Base-by-base conservation (phyloP, 2,888 invertebrate species). In the Pammene aurita region DNA sequence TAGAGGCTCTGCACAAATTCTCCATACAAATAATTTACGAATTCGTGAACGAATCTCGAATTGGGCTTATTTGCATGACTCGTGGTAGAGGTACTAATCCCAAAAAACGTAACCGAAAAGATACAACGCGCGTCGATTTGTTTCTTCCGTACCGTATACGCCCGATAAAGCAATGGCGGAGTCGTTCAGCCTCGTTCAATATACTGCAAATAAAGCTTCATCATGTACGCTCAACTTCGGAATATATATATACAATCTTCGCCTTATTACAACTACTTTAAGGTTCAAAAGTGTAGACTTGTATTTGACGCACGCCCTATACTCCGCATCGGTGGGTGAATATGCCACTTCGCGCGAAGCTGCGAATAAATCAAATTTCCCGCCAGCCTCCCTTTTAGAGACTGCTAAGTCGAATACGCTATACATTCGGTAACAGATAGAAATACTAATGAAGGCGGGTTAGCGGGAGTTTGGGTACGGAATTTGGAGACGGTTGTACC, bases 301-400 rank as follows among this genome's bases (percentile, higher is more conserved):
- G 13, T n/a, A n/a, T 54, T 54, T 34, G 54, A n/a, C 5, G 34
- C 54, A 7, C 13, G 52, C 78, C 80, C 83, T 82, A 88, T 87
- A 87, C 84, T 83, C 83, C 83, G 78, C 80, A 81, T 85, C 84
- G 82, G 80, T 80, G 79, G 80, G 76, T 80, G 83, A 86, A 86
- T 86, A 86, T 82, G 83, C 81, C 81, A 82, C 85, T 89, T 88
- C 87, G 87, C 85, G 84, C 83, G 85, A 79, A 84, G 88, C 88
- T 88, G 86, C 80, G 82, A 83, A 89, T 89, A 89, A 88, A 90
- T 89, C 88, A 86, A 84, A 87, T 89, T 86, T 73, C 80, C 74
- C 72, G 76, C 72, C 77, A 72, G 66, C 35, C 57, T 18, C 63
- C 52, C 60, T 52, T 55, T 66, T 66, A 72, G 66, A 61, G 62